These are phyloP conservation scores for Andrena minutula DNA, from an alignment of 2,888 invertebrate species.

Conservation along the genomic window DNA sequence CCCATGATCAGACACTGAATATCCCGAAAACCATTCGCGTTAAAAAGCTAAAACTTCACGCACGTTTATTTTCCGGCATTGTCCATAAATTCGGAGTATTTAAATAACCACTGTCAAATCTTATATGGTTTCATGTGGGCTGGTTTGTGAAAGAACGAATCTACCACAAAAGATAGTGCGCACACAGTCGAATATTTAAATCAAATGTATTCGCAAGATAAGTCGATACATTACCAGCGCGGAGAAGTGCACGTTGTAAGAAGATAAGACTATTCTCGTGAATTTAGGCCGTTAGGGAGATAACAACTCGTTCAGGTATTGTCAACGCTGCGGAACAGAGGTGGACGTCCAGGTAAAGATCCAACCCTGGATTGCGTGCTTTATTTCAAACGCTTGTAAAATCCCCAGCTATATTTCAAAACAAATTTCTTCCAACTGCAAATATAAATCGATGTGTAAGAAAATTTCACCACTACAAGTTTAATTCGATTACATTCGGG, in stretches of 20 bases:
- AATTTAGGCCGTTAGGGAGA: slow-evolving; percentile 65
- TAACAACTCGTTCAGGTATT: slow-evolving; percentile 54
- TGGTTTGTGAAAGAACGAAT: slow-evolving; percentile 11
- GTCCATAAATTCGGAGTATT: no score
- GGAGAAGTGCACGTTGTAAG: slow-evolving; percentile 50
- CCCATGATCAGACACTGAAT: no score
- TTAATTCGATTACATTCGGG: no score
- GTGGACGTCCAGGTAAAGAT: slow-evolving; percentile 11
- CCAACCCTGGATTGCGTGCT: slow-evolving; percentile 26
- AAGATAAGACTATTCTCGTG: slow-evolving; percentile 64
- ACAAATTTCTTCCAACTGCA: neutral
- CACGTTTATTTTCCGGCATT: no score
- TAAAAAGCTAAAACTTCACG: neutral
- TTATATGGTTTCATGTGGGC: neutral
- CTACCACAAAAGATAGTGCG: slow-evolving; percentile 46
- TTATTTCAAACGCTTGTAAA: neutral
- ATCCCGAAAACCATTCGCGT: neutral
- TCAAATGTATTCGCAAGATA: slow-evolving; percentile 62
- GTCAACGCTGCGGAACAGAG: slow-evolving; percentile 42
- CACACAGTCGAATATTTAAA: slow-evolving; percentile 67
- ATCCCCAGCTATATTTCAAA: neutral
- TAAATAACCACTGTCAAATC: neutral
- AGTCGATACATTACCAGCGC: slow-evolving; percentile 53
- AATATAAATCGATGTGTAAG: neutral
- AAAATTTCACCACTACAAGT: no score